Base-by-base conservation (phyloP, 2,113 vertebrate genomes). In the Bagarius yarrelli region DNA sequence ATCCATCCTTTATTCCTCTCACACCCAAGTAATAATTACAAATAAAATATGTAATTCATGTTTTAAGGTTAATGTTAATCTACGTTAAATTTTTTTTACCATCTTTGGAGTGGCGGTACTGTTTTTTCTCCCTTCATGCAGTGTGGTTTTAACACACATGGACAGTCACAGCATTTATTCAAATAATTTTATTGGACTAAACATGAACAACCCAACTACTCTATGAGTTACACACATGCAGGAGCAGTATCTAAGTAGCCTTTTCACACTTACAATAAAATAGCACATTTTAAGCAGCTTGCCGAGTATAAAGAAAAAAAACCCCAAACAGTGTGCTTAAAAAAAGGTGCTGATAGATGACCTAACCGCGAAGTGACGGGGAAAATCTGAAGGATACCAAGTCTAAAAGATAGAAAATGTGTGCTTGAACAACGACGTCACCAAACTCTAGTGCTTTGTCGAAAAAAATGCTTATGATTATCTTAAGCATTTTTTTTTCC, bases 211-310 rank as follows among this genome's bases (percentile, higher is more conserved):
- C 93, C 91, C 94, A 91, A 94, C 95, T 93, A 95, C 88, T 94
- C 95, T 95, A 95, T 91, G 90, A 93, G 96, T 93, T 47, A 95
- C 91, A 94, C 93, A 95, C 94, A 97, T 95, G 96, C 95, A 96
- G 93, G 94, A 93, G 92, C 91, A 93, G 93, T 94, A 91, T 90
- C 93, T 93, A 94, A 91, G 90, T 93, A 94, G 92, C 93, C 92
- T 92, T 91, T 93, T 92, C 94, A 95, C 93, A 87, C 86, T 88
- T 90, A 85, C 84, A 85, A 74, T 89, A 89, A 90, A 87, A 91
- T 72, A 80, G 53, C 87, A 90, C 85, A 90, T 78, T 80, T 89
- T 82, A 87, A 86, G 87, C 81, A 86, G 82, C 86, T 82, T 81
- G 73, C 75, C 81, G 74, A 87, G n/a, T 72, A 82, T 83, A 80